These are phyloP conservation scores for Synodontis membranacea DNA, from an alignment of 2,113 vertebrate species.

Conservation along the genomic window DNA sequence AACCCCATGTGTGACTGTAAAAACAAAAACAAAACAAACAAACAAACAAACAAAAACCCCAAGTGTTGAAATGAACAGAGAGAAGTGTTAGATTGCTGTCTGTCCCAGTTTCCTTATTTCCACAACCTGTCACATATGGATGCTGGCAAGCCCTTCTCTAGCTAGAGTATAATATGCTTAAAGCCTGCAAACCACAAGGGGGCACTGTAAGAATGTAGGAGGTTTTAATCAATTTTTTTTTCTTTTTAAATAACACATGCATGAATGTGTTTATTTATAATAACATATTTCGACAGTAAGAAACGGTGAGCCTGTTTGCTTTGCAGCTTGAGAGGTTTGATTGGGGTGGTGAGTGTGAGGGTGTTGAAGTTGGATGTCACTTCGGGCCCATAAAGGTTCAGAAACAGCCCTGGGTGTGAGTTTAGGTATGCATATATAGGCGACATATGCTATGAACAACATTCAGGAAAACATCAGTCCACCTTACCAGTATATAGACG, in stretches of 20 bases:
- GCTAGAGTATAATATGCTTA: background rate
- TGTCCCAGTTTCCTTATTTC: background rate
- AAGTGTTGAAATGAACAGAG: background rate
- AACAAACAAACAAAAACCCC: too few species aligned
- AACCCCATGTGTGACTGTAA: background rate
- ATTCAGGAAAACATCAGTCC: background rate
- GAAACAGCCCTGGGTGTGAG: background rate
- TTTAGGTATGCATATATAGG: too few species aligned
- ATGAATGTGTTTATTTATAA: background rate
- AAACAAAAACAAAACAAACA: background rate
- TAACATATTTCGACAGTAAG: background rate
- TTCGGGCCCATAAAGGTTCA: background rate
- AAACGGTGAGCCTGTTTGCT: background rate
- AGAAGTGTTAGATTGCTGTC: background rate
- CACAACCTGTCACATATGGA: background rate
- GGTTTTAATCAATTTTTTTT: too few species aligned
- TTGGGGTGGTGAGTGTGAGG: background rate
- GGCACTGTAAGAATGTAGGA: constrained; percentile 1
- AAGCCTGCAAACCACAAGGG: background rate
- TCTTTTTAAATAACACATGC: background rate
- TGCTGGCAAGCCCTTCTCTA: background rate
- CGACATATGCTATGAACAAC: background rate
- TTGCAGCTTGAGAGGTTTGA: background rate
- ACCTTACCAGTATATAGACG: background rate
- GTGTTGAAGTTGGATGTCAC: background rate